Evolutionary conservation across 2,888 invertebrate genomes (phyloP), one percentile per base, ranked within the genome.

Genomic region (Apocheima hispidaria): DNA sequence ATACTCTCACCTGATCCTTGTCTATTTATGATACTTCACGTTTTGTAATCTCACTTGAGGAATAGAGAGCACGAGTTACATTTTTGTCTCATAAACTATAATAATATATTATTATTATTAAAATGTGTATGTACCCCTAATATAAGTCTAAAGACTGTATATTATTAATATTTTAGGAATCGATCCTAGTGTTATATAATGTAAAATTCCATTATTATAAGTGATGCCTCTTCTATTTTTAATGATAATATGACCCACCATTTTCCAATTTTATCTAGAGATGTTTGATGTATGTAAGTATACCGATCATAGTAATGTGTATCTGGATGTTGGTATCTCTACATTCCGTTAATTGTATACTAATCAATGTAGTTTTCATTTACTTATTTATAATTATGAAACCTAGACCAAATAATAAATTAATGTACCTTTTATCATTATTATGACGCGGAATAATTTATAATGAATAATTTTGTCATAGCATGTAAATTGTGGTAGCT

Each of bases 361-460:
- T 88, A 79, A 84, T 84, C 82, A 63, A 66, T 79, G 85, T 89
- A 84, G 84, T 87, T 86, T 86, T 86, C 86, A 86, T 88, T 70
- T 68, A 66, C 62, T 65, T 90, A 90, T 92, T 92, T 90, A 88
- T 81, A 67, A 69, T 86, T 86, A 86, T 88, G 90, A 90, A 92
- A 92, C 91, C 90, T 91, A 92, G 92, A 92, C 92, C 92, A 92
- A 92, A 92, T 92, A 92, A 92, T 92, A 92, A 70, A 92, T 90
- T 92, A 92, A 90, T 88, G 92, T 92, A 92, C 90, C 91, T 92
- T 92, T 89, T 90, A 91, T 88, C 86, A 83, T 83, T 88, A 63
- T 87, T 86, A 84, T 48, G 82, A 85, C 87, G 85, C 79, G 81
- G 72, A 81, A 84, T 86, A 78, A 86, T 88, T 38, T 86, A n/a